phyloP scores from a whole-genome alignment of 2,797 vertebrate genomes.

The Amphiprion clarkii region DNA sequence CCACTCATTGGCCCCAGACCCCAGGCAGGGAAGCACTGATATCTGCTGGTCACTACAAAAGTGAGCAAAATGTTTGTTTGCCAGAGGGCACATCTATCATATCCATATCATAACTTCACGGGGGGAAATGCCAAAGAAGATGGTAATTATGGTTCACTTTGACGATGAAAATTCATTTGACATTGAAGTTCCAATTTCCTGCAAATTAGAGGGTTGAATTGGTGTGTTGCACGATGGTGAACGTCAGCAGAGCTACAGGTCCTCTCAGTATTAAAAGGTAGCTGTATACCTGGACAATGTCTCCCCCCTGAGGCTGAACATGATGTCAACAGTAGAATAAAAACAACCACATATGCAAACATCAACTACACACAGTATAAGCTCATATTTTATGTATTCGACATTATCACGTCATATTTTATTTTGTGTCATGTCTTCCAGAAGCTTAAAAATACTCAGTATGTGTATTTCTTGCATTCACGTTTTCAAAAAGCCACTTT shows the following conservation, averaged over 20 bases:
- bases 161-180: conserved; percentile 49
- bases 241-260: conserved; percentile 28
- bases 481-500: too few relatives aligned
- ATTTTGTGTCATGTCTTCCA: too few relatives aligned
- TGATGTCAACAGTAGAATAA: background rate
- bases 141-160: conserved; percentile 34
- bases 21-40: conserved; percentile 3
- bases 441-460: too few relatives aligned
- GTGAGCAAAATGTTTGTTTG: background rate
- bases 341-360: background rate
- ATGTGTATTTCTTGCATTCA: too few relatives aligned
- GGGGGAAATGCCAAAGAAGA: conserved; percentile 13
- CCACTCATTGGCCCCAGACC: background rate
- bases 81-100: background rate
- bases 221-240: conserved; percentile 36
- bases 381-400: too few relatives aligned
- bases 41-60: background rate
- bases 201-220: conserved; percentile 38
- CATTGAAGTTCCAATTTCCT: conserved; percentile 35
- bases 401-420: too few relatives aligned
- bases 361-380: background rate
- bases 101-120: conserved; percentile 5
- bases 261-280: background rate
- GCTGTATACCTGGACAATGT: conserved; percentile 48
- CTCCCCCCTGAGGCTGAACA: conserved; percentile 58